Conservation (phyloP, 2,888 invertebrate species). For the Xestia sexstrigata region DNA sequence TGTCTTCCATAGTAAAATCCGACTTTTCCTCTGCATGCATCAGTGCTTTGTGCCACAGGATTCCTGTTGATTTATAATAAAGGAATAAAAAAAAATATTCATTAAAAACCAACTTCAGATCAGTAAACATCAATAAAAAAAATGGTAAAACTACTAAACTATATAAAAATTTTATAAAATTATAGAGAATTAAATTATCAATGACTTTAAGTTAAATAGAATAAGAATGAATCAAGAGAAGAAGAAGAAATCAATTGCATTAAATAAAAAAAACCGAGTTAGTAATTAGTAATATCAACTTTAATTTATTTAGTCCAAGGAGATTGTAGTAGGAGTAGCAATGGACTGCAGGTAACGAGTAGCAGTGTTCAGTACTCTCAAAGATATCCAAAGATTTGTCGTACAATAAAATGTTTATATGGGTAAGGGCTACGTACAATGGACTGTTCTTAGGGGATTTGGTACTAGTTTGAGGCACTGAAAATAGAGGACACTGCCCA, state of each 20-base stretch:
- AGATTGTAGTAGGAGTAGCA: too few relatives aligned
- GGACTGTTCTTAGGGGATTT: background rate
- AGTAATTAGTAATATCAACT: too few relatives aligned
- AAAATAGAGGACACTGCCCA: background rate
- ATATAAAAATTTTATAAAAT: background rate
- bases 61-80: slow-evolving; percentile 91
- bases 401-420: background rate
- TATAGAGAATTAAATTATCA: background rate
- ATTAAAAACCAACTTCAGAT: background rate
- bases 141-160: too few relatives aligned
- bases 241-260: too few relatives aligned
- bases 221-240: too few relatives aligned
- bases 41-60: slow-evolving; percentile 99
- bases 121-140: background rate
- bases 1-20: slow-evolving; percentile 98
- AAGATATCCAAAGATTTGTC: background rate
- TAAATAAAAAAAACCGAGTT: background rate
- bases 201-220: background rate
- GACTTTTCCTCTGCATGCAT: slow-evolving; percentile 97
- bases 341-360: too few relatives aligned
- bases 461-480: background rate
- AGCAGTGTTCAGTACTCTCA: background rate
- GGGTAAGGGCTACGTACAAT: background rate
- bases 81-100: background rate
- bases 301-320: too few relatives aligned